phyloP scores from a whole-genome alignment of 2,113 vertebrate species.

The Otus sunia region DNA sequence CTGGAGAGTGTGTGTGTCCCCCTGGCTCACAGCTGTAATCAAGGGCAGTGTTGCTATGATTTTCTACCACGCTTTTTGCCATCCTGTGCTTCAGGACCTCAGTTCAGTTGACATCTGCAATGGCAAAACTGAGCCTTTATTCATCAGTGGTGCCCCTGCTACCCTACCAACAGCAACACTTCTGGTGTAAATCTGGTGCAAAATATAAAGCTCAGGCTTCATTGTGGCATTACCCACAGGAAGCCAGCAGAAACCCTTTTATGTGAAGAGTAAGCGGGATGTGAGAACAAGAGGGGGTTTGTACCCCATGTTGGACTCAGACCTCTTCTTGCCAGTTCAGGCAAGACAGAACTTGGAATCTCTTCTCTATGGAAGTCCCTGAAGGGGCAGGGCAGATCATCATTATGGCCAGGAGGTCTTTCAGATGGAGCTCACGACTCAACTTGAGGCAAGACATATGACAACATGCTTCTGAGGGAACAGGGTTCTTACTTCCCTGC shows the following conservation, averaged over 20 bases:
- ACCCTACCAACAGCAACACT: not conserved
- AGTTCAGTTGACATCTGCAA: not conserved
- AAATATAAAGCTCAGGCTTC: not conserved
- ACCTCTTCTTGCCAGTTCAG: not conserved
- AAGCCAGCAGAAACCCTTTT: not conserved
- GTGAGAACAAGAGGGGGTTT: not conserved
- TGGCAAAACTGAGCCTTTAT: not conserved
- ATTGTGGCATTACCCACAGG: not conserved
- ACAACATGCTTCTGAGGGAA: not conserved
- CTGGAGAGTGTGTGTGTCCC: not conserved
- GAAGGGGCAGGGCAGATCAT: not conserved
- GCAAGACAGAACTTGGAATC: not conserved
- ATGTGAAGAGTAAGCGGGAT: not conserved
- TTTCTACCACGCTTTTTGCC: not conserved
- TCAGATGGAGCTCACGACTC: not conserved
- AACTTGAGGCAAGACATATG: not conserved
- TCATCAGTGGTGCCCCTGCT: rapidly evolving
- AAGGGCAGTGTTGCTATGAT: not conserved
- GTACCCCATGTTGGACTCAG: not conserved
- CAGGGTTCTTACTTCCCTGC: not conserved
- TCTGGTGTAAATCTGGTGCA: not conserved
- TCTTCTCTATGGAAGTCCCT: not conserved
- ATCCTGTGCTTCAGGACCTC: not conserved
- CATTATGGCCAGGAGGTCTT: not conserved
- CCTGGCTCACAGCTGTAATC: not conserved